These are phyloP conservation scores for Epinotia brunnichana DNA, from an alignment of 2,888 invertebrate species.

Conservation along the genomic window DNA sequence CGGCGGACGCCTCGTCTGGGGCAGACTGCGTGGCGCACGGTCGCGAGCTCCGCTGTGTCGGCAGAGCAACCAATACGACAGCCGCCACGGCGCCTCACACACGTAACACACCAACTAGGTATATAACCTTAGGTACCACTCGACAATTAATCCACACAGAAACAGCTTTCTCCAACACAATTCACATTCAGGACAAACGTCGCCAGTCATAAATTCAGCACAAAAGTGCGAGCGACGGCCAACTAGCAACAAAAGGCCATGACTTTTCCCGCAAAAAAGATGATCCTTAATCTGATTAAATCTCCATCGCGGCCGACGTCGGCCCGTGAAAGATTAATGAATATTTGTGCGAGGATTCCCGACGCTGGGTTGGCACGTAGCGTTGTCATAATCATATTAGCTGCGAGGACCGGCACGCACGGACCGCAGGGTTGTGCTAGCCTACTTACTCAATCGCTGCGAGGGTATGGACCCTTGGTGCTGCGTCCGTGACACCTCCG, in stretches of 20 bases:
- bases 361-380: constrained; percentile 81
- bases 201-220: constrained; percentile 79
- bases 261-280: constrained; percentile 83
- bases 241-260: constrained; percentile 81
- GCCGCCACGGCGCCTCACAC: constrained; percentile 68
- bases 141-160: constrained; percentile 28
- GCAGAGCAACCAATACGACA: constrained; percentile 52
- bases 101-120: constrained; percentile 38
- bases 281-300: constrained; percentile 85
- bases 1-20: constrained; percentile 58
- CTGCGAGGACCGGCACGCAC: constrained; percentile 76
- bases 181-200: constrained; percentile 80
- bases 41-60: constrained; percentile 28
- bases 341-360: constrained; percentile 83
- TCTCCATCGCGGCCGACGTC: constrained; percentile 83
- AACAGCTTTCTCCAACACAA: constrained; percentile 54
- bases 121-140: constrained; percentile 15
- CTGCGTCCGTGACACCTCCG: constrained; percentile 57
- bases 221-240: constrained; percentile 80
- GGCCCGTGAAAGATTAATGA: constrained; percentile 84
- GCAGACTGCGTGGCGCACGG: constrained; percentile 73
- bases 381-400: constrained; percentile 84
- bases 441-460: constrained; percentile 55
- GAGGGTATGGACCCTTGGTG: constrained; percentile 46
- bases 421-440: constrained; percentile 56